Conservation (phyloP, 1,140 invertebrate genomes). For the Lethocerus indicus region DNA sequence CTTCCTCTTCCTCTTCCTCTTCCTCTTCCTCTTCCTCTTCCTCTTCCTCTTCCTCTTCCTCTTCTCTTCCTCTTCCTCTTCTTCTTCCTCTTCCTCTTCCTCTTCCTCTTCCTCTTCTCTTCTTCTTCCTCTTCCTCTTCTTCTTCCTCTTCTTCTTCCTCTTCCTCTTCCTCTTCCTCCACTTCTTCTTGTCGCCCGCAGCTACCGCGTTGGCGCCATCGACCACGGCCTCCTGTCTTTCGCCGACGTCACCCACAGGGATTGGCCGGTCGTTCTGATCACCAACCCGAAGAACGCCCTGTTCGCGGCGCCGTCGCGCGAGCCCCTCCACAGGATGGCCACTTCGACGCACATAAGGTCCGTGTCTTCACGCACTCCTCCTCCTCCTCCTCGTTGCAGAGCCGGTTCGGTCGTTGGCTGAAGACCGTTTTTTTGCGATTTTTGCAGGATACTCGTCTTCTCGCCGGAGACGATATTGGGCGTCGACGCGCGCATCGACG, state of each 20-base stretch:
- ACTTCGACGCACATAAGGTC: constrained; percentile 66
- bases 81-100: too few relatives aligned
- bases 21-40: too few relatives aligned
- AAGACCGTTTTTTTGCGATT: background rate
- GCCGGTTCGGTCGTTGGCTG: background rate
- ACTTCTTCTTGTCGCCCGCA: too few relatives aligned
- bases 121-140: too few relatives aligned
- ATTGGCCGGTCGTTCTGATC: constrained; percentile 68
- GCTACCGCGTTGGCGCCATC: constrained; percentile 63
- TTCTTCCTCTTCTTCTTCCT: too few relatives aligned
- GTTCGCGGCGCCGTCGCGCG: constrained; percentile 50
- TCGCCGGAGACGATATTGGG: constrained; percentile 40
- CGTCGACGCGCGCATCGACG: constrained; percentile 48
- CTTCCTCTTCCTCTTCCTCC: too few relatives aligned
- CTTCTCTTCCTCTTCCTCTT: too few relatives aligned
- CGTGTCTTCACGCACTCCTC: constrained; percentile 8
- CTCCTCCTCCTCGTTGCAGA: background rate
- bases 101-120: too few relatives aligned
- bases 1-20: too few relatives aligned
- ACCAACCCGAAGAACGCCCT: constrained; percentile 79
- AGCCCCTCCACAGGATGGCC: constrained; percentile 47
- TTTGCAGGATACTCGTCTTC: constrained; percentile 50
- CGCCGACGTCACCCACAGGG: constrained; percentile 52
- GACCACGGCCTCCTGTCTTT: constrained; percentile 87
- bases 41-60: too few relatives aligned